Percentiles rank a stretch among this genome's conserved stretches.
phyloP scores from a whole-genome alignment of 2,113 vertebrate species.

The Picathartes gymnocephalus region DNA sequence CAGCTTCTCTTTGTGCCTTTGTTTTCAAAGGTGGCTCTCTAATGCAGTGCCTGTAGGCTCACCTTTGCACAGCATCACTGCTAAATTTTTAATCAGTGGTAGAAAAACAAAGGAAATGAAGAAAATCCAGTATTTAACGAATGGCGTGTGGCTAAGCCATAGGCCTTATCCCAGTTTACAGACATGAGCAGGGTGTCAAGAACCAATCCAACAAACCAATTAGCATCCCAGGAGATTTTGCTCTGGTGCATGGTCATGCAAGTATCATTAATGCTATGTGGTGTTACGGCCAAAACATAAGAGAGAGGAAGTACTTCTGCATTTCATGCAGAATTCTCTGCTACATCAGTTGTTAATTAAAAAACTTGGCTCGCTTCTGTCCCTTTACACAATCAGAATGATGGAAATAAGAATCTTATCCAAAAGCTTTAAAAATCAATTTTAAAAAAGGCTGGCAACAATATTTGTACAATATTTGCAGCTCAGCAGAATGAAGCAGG shows the following conservation, averaged over 20 bases:
- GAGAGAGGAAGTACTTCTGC: not conserved
- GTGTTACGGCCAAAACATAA: not conserved
- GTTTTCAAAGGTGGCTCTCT: not conserved
- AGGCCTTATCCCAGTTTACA: not conserved
- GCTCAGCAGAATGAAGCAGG: not conserved
- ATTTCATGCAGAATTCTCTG: not conserved
- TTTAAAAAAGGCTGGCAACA: slow-evolving; percentile 12
- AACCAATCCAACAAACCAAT: not conserved
- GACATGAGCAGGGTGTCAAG: not conserved
- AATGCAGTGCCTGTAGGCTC: not conserved
- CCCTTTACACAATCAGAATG: not conserved
- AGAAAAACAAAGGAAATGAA: not conserved
- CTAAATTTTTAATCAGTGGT: not conserved
- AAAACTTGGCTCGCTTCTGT: not conserved
- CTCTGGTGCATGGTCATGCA: not conserved
- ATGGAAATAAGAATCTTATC: slow-evolving; percentile 28
- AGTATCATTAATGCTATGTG: not conserved
- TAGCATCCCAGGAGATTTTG: not conserved
- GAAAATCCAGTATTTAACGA: not conserved
- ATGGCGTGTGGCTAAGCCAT: not conserved
- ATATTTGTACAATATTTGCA: slow-evolving; percentile 42
- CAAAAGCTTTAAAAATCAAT: slow-evolving; percentile 30
- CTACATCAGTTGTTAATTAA: slow-evolving; percentile 4
- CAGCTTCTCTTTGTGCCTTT: not conserved
- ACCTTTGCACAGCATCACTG: not conserved